Base-by-base conservation (phyloP, 2,797 vertebrate species). In the Catamblyrhynchus diadema region DNA sequence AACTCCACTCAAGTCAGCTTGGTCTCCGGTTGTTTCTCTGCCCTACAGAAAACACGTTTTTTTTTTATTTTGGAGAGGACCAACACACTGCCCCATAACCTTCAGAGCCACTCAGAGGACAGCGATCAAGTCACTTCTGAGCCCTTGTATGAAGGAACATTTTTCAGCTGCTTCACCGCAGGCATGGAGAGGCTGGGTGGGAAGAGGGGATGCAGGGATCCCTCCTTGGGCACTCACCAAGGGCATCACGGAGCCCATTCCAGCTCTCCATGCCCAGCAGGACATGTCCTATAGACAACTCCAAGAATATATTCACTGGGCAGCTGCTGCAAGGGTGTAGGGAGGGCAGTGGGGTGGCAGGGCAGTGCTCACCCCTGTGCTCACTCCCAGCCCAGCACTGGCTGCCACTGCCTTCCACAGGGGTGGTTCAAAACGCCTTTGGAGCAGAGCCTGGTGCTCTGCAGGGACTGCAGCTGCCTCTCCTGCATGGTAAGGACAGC, bases 371-470 rank as follows among this genome's bases (percentile, higher is more conserved):
- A 91, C 54, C 82, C 53, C 25, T 3, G 28, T 53, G 33, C 62
- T 56, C 0, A 0, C 59, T 82, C 67, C 41, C 74, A 70, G 81
- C 54, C 28, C 80, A 41, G 56, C 0, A 1, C 77, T 39, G 86
- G 41, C 54, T 18, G 64, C 53, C 19, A 23, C 70, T 44, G 51
- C 69, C 61, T 75, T 59, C 67, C 7, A 1, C 56, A 44, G 69
- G 4, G 44, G 51, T 8, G 50, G 75, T 56, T 93, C 81, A 88
- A 91, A 95, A 70, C 0, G 4, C 59, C 72, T 51, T 22, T 95
- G 93, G 93, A 95, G 86, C 74, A 56, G 70, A 92, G 96, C 86
- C 92, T 83, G 82, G 19, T n/a, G 47, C 13, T 0, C 90, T 82
- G 88, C 88, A 95, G 86, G 77, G 84, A 81, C 37, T 6, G 0